Conservation (phyloP, 2,113 vertebrate genomes). For the Grantiella picta region DNA sequence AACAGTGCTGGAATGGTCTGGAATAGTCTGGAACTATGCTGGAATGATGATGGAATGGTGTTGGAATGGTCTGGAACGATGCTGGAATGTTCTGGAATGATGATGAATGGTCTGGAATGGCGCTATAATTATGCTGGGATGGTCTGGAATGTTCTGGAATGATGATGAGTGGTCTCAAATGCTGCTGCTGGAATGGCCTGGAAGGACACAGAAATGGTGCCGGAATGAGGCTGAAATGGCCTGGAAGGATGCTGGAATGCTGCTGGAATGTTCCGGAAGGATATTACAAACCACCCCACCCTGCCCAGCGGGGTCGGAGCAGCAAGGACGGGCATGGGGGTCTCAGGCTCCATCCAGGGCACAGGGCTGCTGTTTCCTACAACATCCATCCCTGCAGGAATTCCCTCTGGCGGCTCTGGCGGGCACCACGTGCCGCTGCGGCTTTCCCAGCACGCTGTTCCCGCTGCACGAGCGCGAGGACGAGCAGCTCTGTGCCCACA, state of each 20-base stretch:
- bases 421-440: conserved; percentile 85
- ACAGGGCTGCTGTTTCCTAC: too few species aligned
- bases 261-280: not conserved
- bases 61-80: not conserved
- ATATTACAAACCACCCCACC: accelerated
- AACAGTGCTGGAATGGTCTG: too few species aligned
- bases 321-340: accelerated
- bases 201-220: not conserved
- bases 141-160: not conserved
- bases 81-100: too few species aligned
- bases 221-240: not conserved
- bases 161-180: not conserved
- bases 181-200: not conserved
- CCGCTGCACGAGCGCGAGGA: conserved; percentile 89
- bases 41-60: not conserved
- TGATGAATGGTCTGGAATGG: not conserved
- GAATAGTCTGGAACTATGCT: not conserved
- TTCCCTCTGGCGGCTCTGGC: conserved; percentile 86
- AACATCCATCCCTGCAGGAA: conserved; percentile 79
- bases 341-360: too few species aligned
- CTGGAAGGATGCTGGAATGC: not conserved
- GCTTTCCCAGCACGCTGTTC: conserved; percentile 90
- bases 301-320: accelerated
- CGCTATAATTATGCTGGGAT: too few species aligned
- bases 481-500: conserved; percentile 87